Evolutionary conservation across 2,888 invertebrate genomes (phyloP).

Genomic region (Trilocha varians): DNA sequence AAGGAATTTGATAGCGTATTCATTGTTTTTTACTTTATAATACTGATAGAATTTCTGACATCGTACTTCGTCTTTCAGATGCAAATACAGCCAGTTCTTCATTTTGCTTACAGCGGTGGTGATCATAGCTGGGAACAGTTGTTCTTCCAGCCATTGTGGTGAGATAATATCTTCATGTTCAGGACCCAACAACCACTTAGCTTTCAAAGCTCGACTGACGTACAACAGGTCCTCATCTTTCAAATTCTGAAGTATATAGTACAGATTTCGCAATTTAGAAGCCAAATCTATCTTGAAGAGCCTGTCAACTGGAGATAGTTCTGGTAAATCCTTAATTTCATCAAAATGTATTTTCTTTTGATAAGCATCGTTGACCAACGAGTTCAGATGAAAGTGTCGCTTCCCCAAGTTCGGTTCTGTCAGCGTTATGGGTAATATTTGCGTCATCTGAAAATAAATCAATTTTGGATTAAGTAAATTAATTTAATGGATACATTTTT

Average conservation of each 20-base stretch:
- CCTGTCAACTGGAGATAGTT: slow-evolving; percentile 13
- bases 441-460: slow-evolving; percentile 4
- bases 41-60: slow-evolving; percentile 39
- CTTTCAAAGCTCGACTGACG: slow-evolving; percentile 18
- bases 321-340: slow-evolving; percentile 6
- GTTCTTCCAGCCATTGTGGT: slow-evolving; percentile 15
- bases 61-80: slow-evolving; percentile 21
- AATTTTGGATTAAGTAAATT: neutral
- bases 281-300: slow-evolving; percentile 20
- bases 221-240: slow-evolving; percentile 19
- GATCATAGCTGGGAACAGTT: slow-evolving; percentile 17
- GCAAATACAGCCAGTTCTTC: slow-evolving; percentile 15
- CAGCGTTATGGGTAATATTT: slow-evolving; percentile 9
- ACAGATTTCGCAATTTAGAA: slow-evolving; percentile 11
- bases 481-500: neutral
- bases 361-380: slow-evolving; percentile 10
- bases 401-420: slow-evolving; percentile 18
- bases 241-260: slow-evolving; percentile 12
- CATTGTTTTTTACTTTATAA: slow-evolving; percentile 25
- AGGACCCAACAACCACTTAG: slow-evolving; percentile 16
- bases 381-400: slow-evolving; percentile 21
- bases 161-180: slow-evolving; percentile 13
- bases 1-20: slow-evolving; percentile 34
- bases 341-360: slow-evolving; percentile 6
- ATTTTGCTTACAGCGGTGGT: slow-evolving; percentile 17